Conservation (phyloP, 2,797 vertebrate species). For the Cryptoprocta ferox region DNA sequence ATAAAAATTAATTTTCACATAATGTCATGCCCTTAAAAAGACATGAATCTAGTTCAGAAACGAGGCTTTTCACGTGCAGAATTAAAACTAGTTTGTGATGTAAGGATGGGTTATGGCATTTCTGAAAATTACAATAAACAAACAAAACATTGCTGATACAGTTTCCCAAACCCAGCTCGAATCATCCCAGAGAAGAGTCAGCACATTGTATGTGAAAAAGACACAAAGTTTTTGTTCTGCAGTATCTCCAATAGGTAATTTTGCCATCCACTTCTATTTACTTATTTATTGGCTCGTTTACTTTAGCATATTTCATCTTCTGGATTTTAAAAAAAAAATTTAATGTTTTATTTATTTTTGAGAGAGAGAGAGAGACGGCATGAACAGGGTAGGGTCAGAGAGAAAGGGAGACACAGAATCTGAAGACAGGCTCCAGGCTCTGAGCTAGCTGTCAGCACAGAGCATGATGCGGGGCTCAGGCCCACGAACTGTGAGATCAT, state of each 20-base stretch:
- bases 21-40: slow-evolving; percentile 63
- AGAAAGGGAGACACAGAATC: too few relatives aligned
- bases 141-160: neutral
- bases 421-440: too few relatives aligned
- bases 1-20: slow-evolving; percentile 69
- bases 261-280: neutral
- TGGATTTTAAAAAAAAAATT: neutral
- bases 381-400: too few relatives aligned
- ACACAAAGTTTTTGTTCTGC: neutral
- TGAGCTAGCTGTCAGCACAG: too few relatives aligned
- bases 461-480: too few relatives aligned
- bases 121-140: slow-evolving; percentile 53
- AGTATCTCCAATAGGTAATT: neutral
- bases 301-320: neutral
- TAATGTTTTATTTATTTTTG: neutral
- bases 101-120: neutral
- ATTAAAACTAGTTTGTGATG: slow-evolving; percentile 48
- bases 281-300: neutral
- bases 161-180: neutral
- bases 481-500: too few relatives aligned
- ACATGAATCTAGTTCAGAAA: slow-evolving; percentile 59
- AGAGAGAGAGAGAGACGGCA: too few relatives aligned
- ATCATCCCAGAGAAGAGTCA: neutral
- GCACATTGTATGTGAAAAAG: neutral
- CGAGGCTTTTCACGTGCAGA: slow-evolving; percentile 34